phyloP scores from a whole-genome alignment of 64 coral and sea anemone species.

The Montipora cactus region DNA sequence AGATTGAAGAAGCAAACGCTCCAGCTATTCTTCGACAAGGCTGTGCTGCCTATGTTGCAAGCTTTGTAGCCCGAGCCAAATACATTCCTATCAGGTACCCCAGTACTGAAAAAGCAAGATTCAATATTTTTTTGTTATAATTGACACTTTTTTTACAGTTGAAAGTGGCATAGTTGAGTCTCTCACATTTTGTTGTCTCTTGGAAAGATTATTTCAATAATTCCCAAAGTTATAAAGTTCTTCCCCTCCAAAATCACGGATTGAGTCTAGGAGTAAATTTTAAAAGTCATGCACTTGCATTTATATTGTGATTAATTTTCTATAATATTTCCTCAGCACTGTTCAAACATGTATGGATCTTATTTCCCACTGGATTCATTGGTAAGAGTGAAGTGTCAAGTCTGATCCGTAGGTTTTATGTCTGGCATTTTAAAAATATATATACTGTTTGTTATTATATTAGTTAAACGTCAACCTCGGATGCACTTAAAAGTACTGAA shows the following conservation, averaged over 20 bases:
- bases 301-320: background rate
- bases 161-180: background rate
- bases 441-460: too few species aligned
- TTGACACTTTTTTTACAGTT: background rate
- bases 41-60: constrained; percentile 90
- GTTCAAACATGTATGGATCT: constrained; percentile 83
- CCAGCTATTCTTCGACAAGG: constrained; percentile 85
- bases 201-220: too few species aligned
- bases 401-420: too few species aligned
- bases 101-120: background rate
- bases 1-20: constrained; percentile 84
- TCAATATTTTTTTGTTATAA: background rate
- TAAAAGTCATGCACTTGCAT: too few species aligned
- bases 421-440: too few species aligned
- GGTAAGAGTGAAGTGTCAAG: constrained; percentile 42
- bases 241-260: too few species aligned
- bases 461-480: too few species aligned
- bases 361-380: constrained; percentile 87
- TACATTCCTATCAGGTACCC: constrained; percentile 82
- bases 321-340: constrained; percentile 53
- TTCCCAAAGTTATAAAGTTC: too few species aligned
- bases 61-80: constrained; percentile 89
- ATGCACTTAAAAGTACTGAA: too few species aligned
- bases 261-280: too few species aligned
- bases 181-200: background rate